Percentiles rank a stretch among this genome's conserved stretches.
phyloP scores from a whole-genome alignment of 2,888 invertebrate genomes.

The Pyralis farinalis region DNA sequence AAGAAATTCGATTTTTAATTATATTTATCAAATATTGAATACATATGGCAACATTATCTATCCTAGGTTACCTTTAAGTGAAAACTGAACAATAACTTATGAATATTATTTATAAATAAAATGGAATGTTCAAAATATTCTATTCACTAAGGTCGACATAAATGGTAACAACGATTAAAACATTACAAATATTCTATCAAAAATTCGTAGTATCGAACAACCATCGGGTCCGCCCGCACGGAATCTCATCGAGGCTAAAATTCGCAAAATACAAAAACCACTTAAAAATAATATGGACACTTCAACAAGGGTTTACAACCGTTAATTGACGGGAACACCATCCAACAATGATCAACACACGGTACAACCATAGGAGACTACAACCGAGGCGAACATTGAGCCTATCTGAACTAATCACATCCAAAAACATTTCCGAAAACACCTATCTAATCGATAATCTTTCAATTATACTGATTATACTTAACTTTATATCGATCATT shows the following conservation, averaged over 20 bases:
- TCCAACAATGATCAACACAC: constrained; percentile 32
- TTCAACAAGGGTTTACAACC: constrained; percentile 46
- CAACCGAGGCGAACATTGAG: constrained; percentile 49
- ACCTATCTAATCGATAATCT: constrained; percentile 34
- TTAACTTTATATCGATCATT: neutral
- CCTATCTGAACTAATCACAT: constrained; percentile 41
- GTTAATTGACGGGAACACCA: constrained; percentile 69
- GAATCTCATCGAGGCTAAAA: constrained; percentile 31
- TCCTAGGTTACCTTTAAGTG: constrained; percentile 33
- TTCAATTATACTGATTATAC: neutral
- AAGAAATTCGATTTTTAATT: constrained; percentile 59
- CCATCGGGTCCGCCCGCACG: constrained; percentile 28
- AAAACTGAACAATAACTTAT: constrained; percentile 34
- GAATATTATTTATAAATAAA: constrained; percentile 46
- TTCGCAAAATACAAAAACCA: constrained; percentile 35
- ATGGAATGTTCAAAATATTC: constrained; percentile 57
- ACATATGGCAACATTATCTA: constrained; percentile 70
- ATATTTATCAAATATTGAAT: constrained; percentile 56
- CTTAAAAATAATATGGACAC: constrained; percentile 71
- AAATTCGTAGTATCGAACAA: constrained; percentile 46
- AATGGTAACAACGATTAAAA: constrained; percentile 72
- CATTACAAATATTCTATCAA: constrained; percentile 64
- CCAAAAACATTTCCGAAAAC: constrained; percentile 45
- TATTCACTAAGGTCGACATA: constrained; percentile 49
- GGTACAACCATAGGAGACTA: constrained; percentile 48